Conservation (phyloP, 1,140 invertebrate genomes). For the Pristionchus pacificus region DNA sequence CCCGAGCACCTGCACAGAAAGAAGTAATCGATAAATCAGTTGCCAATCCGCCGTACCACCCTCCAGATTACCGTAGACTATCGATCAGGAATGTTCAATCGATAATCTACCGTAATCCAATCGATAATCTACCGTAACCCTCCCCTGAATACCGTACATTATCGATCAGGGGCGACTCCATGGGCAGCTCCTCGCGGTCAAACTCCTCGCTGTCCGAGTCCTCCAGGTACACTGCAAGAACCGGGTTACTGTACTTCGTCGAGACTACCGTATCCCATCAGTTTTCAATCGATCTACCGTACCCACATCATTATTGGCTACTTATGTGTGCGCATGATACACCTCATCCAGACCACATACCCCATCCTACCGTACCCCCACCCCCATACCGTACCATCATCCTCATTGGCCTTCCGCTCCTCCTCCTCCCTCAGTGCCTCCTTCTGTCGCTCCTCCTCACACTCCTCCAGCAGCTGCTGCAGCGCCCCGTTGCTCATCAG, state of each 20-base stretch:
- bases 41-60: background rate
- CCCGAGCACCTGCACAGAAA: conserved; percentile 41
- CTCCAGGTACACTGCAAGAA: background rate
- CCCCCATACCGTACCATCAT: background rate
- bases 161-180: conserved; percentile 5
- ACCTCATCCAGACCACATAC: too few species aligned
- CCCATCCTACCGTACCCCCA: too few species aligned
- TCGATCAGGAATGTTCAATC: background rate
- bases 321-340: too few species aligned
- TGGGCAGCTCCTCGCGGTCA: conserved; percentile 4
- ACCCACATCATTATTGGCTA: too few species aligned
- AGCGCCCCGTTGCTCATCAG: conserved; percentile 45
- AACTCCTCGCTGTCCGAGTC: conserved; percentile 9
- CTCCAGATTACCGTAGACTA: background rate
- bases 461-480: conserved; percentile 46
- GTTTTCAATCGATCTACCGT: too few species aligned
- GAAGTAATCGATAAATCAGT: too few species aligned
- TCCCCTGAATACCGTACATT: background rate
- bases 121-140: background rate
- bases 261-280: too few species aligned
- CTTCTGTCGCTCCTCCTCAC: conserved; percentile 34
- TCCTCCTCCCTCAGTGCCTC: conserved; percentile 32
- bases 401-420: conserved; percentile 23
- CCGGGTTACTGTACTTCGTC: too few species aligned
- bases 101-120: background rate